Conservation (phyloP, 2,113 vertebrate genomes). For the Danionella cerebrum region DNA sequence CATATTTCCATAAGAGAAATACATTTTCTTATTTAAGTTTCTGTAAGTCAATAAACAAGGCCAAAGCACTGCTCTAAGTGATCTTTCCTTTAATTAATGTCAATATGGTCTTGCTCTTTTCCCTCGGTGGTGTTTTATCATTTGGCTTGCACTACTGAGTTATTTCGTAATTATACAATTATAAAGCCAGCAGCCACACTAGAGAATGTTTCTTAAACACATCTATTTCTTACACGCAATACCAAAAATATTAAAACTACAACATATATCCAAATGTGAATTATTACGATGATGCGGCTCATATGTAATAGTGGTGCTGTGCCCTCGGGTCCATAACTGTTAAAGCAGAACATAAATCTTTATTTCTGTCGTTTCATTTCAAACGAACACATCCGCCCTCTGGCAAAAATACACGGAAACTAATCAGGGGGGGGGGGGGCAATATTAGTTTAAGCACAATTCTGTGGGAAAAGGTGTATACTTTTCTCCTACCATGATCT, state of each 20-base stretch:
- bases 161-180: constrained; percentile 13
- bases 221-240: background rate
- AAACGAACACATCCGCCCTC: background rate
- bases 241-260: background rate
- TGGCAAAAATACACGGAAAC: background rate
- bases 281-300: constrained; percentile 5
- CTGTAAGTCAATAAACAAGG: too few species aligned
- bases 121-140: background rate
- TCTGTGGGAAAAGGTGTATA: constrained; percentile 8
- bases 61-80: too few species aligned
- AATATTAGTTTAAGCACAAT: constrained; percentile 5
- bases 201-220: background rate
- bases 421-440: constrained; percentile 20
- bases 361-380: constrained; percentile 2
- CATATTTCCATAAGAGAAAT: too few species aligned
- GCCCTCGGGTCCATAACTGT: background rate
- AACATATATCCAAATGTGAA: background rate
- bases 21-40: too few species aligned
- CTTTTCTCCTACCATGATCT: too few species aligned
- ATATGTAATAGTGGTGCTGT: background rate
- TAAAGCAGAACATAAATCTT: background rate
- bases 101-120: background rate
- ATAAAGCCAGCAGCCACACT: background rate
- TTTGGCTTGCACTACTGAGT: background rate
- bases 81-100: background rate